These are phyloP conservation scores for Microtus oregoni DNA, from an alignment of 2,113 vertebrate species.

Conservation along the genomic window DNA sequence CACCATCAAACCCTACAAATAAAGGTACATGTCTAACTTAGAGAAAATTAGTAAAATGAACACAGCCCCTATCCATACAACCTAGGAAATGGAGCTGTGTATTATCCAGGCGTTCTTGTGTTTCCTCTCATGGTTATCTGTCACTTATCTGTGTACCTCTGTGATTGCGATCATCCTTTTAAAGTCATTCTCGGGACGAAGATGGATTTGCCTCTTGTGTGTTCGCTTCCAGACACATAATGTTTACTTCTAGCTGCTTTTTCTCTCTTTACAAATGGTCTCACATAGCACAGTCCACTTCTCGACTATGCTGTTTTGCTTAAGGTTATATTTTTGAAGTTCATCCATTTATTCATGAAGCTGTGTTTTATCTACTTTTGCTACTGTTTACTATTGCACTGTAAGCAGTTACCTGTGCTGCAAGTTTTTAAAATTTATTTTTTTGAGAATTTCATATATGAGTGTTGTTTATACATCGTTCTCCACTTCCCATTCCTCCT, in stretches of 20 bases:
- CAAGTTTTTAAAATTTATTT: background rate
- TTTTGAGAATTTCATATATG: background rate
- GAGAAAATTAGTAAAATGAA: slow-evolving; percentile 20
- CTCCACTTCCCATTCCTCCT: background rate
- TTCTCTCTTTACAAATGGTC: slow-evolving; percentile 15
- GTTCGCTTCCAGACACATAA: slow-evolving; percentile 29
- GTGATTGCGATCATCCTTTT: background rate
- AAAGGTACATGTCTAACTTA: background rate
- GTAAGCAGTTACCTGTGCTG: background rate
- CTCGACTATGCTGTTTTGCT: background rate
- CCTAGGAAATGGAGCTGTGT: background rate
- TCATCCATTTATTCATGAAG: slow-evolving; percentile 42
- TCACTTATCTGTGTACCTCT: background rate
- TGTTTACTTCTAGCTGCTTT: slow-evolving; percentile 35
- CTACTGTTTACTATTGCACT: background rate
- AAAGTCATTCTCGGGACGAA: background rate
- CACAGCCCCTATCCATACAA: background rate
- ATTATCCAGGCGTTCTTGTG: background rate
- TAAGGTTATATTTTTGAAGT: slow-evolving; percentile 34
- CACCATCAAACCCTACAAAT: background rate
- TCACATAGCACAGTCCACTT: background rate
- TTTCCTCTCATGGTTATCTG: background rate
- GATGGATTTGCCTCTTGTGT: background rate
- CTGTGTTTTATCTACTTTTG: slow-evolving; percentile 11
- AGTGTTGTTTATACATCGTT: background rate